Percentiles rank a stretch among this genome's conserved stretches.
These are phyloP conservation scores for Anser brachyrhynchus DNA, from an alignment of 2,113 vertebrate genomes.

Conservation along the genomic window DNA sequence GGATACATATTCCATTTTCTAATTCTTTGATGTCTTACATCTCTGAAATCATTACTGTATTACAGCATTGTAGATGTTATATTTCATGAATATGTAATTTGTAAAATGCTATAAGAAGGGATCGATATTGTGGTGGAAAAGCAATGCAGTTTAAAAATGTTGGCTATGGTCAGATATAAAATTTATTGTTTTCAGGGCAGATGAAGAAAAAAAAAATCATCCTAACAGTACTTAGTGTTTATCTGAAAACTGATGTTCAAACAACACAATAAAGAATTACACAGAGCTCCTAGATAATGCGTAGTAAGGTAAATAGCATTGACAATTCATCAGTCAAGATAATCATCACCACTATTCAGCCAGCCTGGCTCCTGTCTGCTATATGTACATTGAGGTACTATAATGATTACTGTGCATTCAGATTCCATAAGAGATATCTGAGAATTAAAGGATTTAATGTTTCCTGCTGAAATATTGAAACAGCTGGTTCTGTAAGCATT, in stretches of 20 bases:
- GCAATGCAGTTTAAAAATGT: background rate
- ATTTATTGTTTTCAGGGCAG: background rate
- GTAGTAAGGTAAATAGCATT: background rate
- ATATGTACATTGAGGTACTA: background rate
- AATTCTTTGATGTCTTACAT: background rate
- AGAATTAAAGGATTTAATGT: background rate
- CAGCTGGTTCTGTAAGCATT: background rate
- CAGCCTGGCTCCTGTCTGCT: background rate
- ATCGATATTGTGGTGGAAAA: background rate
- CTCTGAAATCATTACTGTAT: background rate
- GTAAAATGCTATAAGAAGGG: background rate
- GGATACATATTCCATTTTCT: background rate
- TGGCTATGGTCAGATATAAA: background rate
- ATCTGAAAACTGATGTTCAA: background rate
- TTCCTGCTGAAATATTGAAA: background rate
- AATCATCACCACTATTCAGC: background rate
- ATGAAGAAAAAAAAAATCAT: background rate
- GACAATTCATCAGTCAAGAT: background rate
- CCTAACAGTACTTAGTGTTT: background rate
- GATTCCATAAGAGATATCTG: background rate
- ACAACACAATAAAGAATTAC: background rate
- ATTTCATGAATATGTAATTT: background rate
- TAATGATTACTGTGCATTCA: background rate
- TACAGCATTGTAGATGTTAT: background rate
- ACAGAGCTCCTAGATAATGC: background rate